Conservation (phyloP, 2,888 invertebrate species). For the Cryptocheilus praepositus region DNA sequence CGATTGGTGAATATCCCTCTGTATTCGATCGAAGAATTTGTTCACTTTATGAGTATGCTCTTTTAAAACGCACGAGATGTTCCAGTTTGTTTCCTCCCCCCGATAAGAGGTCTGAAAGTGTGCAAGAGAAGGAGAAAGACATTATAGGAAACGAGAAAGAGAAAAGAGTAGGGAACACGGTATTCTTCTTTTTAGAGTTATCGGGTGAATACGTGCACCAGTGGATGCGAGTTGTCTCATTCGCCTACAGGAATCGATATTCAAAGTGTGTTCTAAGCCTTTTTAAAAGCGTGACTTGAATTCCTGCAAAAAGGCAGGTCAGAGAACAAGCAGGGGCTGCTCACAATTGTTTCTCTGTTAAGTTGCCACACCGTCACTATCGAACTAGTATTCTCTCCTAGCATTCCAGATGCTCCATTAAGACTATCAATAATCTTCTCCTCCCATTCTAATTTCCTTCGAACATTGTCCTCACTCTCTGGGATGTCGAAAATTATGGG, state of each 20-base stretch:
- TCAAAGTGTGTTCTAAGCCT: conserved; percentile 62
- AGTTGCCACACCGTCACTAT: conserved; percentile 12
- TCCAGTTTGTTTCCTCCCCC: conserved; percentile 33
- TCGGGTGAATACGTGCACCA: conserved; percentile 44
- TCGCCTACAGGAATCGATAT: conserved; percentile 60
- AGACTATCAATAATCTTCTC: conserved; percentile 23
- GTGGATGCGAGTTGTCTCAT: conserved; percentile 48
- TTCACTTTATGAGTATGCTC: no score
- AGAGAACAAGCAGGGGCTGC: conserved; percentile 43
- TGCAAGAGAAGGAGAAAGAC: conserved; percentile 17
- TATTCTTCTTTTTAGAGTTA: conserved; percentile 49
- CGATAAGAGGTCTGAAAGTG: conserved; percentile 1
- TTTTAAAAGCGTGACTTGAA: conserved; percentile 53
- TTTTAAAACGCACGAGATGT: conserved; percentile 44
- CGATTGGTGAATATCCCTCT: no score
- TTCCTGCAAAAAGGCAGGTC: conserved; percentile 39
- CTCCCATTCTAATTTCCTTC: background rate
- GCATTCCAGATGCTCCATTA: conserved; percentile 16
- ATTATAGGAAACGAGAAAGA: conserved; percentile 2
- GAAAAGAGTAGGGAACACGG: conserved; percentile 39
- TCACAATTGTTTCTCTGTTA: conserved; percentile 30
- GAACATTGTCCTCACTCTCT: conserved; percentile 32
- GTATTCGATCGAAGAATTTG: no score
- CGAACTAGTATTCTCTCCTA: conserved; percentile 21
- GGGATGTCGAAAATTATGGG: conserved; percentile 30